Evolutionary conservation across 1,140 invertebrate genomes (phyloP), one percentile per base, ranked within the genome.

Genomic region (Frieseomelitta varia): DNA sequence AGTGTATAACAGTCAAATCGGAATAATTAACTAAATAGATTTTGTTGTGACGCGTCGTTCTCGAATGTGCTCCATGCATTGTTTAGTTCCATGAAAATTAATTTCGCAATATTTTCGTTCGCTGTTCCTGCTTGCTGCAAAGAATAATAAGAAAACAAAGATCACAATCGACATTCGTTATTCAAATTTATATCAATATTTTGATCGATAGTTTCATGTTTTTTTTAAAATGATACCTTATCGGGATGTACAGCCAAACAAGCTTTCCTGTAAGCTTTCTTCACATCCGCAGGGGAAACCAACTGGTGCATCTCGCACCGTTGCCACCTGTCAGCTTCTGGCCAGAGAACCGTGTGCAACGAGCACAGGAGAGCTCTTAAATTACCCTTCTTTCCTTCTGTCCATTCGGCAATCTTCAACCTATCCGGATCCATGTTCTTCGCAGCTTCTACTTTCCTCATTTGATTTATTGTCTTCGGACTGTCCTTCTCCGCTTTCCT

Each of bases 51-150:
- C 58, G 97, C 95, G 93, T 98, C 97, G 91, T 98, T 98, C 94
- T 99, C 99, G 94, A 99, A 99, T 92, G 99, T 98, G 87, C 97
- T 97, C 99, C 99, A 99, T 19, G 99, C 99, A 93, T 99, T 99
- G 95, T 99, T 99, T 86, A 99, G 95, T 95, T 99, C 99, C 96
- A 99, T 99, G 95, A 99, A 99, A 92, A 99, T 99, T 91, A 99
- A 94, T 95, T 99, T 99, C 19, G 99, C 99, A 91, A 99, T 95
- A 89, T 97, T 97, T 94, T 99, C 98, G 92, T 99, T 98, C 56
- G 96, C 96, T 1, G 98, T 98, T 58, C 98, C 98, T 87, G 97
- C 96, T 97, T 98, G 97, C 98, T 98, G 95, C 69, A 91, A 21
- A 21, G 17, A 15, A 55, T 63, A 47, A n/a, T 56, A 58, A 8